Percentiles rank a stretch among this genome's conserved stretches.
Evolutionary conservation across 2,797 vertebrate species (phyloP).

Genomic region (Cacajao melanocephalus): DNA sequence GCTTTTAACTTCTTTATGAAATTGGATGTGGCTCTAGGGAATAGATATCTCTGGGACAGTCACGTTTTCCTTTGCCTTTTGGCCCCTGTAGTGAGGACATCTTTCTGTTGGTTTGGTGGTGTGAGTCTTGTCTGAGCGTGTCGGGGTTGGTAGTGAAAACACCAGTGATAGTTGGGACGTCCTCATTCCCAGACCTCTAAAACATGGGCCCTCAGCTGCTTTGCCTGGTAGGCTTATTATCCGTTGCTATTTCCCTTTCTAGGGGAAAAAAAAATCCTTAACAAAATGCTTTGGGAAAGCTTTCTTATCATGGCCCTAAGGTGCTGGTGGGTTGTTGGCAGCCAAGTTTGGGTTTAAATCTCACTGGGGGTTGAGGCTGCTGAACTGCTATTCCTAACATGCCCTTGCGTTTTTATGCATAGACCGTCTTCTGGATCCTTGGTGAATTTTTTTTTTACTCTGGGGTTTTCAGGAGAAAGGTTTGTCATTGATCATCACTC

Average conservation of each 20-base stretch:
- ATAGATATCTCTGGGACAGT: not conserved
- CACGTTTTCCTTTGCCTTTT: not conserved
- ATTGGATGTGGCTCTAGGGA: not conserved
- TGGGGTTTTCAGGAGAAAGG: constrained; percentile 64
- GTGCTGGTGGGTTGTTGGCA: not conserved
- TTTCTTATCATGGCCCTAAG: not conserved
- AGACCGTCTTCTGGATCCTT: constrained; percentile 21
- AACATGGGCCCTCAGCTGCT: not conserved
- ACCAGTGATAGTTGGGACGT: accelerated
- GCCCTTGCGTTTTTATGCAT: constrained; percentile 12
- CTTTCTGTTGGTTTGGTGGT: not conserved
- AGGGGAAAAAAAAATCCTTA: not conserved
- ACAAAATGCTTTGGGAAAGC: not conserved
- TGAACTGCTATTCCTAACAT: not conserved
- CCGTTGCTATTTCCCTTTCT: not conserved
- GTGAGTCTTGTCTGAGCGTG: not conserved
- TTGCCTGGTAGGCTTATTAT: not conserved
- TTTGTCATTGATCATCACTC: constrained; percentile 56
- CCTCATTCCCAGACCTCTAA: not conserved
- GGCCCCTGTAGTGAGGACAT: not conserved
- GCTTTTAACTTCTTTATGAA: not conserved
- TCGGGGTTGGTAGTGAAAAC: not conserved
- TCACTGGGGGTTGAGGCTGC: not conserved
- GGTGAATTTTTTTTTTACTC: constrained; percentile 52
- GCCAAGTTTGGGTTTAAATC: not conserved